Evolutionary conservation across 2,797 vertebrate genomes (phyloP), one percentile per base, ranked within the genome.

Genomic region (Lepus oiostolus): DNA sequence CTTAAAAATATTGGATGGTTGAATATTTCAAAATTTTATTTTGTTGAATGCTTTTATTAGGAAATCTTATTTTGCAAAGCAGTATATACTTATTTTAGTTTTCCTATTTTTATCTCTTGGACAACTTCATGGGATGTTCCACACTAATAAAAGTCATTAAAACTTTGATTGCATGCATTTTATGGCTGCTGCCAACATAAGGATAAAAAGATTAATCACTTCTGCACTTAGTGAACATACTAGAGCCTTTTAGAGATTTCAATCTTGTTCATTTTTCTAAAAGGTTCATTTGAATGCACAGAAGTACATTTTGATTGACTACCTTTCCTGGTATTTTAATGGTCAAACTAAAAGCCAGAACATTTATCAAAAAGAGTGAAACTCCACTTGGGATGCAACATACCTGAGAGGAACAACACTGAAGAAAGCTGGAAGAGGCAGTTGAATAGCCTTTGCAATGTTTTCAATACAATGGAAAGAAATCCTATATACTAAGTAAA

Each of bases 161-260:
- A 67, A 95, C 38, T 90, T 96, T 90, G 97, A 92, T 65, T 74
- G 71, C 10, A 8, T 90, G 52, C 32, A 90, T 87, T 98, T 98
- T 97, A 96, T 54, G 81, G 17, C 13, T 95, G 16, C 35, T 95
- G 76, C 38, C 94, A 96, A 92, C 92, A 79, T 79, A 85, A 95
- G 11, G 0, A 0, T 85, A 91, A 91, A 93, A 94, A 67, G 62
- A 90, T 96, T 95, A 94, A 95, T 95, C 42, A 94, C 89, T 94
- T 91, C 26, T 81, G 30, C 14, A 80, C 76, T 96, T 96, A 81
- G 90, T 81, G 90, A 96, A 92, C 81, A 28, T 91, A 76, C 83
- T 19, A 94, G 86, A 0, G 7, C 38, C 72, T 96, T 97, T 96
- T 95, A 86, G 97, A 96, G 10, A 5, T 95, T 93, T 97, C 68